A percentile compares a stretch with the other conserved stretches of the same genome.
These are phyloP conservation scores for Chironomus tentans DNA, from an alignment of 2,888 invertebrate species.

Conservation along the genomic window DNA sequence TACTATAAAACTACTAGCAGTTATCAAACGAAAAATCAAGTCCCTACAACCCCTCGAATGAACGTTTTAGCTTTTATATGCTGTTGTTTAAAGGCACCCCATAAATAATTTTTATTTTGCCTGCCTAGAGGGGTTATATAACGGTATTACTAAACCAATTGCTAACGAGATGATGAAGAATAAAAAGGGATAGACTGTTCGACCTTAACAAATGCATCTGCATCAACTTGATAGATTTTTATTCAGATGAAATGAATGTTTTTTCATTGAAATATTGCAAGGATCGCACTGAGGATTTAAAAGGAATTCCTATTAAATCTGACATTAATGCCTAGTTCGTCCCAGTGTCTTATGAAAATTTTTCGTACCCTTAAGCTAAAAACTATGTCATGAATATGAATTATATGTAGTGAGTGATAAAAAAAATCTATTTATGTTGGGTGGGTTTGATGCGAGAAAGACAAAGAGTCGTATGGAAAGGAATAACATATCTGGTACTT, in stretches of 20 bases:
- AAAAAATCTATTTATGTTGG: conserved; percentile 3
- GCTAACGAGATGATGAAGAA: conserved; percentile 24
- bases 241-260: background rate
- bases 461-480: background rate
- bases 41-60: conserved; percentile 12
- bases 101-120: conserved; percentile 17
- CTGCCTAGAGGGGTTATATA: conserved; percentile 12
- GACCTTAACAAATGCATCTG: conserved; percentile 23
- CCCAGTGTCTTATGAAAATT: background rate
- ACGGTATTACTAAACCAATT: conserved; percentile 26
- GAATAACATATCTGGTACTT: background rate
- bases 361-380: conserved; percentile 2
- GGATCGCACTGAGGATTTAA: background rate
- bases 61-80: background rate
- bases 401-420: conserved; percentile 12
- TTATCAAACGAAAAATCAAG: conserved; percentile 23
- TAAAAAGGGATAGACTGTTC: conserved; percentile 1
- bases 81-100: conserved; percentile 23
- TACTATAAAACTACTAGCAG: background rate
- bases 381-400: conserved; percentile 24
- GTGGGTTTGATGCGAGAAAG: background rate
- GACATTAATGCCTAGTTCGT: background rate
- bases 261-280: background rate
- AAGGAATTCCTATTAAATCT: background rate
- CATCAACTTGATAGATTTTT: conserved; percentile 26